Conservation (phyloP, 2,888 invertebrate genomes). For the Helleia helle region DNA sequence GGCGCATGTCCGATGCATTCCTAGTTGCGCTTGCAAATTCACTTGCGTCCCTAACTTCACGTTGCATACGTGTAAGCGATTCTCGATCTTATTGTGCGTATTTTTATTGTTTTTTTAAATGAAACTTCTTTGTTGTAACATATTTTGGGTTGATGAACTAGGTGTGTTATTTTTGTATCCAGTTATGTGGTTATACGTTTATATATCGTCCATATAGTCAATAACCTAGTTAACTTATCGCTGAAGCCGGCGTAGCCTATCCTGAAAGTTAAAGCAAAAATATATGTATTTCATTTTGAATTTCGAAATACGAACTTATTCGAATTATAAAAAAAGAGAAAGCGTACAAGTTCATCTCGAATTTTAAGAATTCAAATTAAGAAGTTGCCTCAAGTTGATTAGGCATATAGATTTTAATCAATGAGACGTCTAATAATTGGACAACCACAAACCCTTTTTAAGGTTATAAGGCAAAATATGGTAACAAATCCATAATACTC, state of each 20-base stretch:
- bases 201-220: not conserved
- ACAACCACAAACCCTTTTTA: too few relatives aligned
- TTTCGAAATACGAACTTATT: not conserved
- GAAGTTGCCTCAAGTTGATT: too few relatives aligned
- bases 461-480: too few relatives aligned
- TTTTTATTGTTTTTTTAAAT: conserved; percentile 26
- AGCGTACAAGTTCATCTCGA: too few relatives aligned
- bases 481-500: too few relatives aligned
- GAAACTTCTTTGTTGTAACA: conserved; percentile 29
- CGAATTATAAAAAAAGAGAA: too few relatives aligned
- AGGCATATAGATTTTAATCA: too few relatives aligned
- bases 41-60: conserved; percentile 37
- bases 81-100: conserved; percentile 17
- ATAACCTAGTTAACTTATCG: conserved; percentile 5
- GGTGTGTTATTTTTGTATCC: conserved; percentile 18
- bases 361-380: too few relatives aligned
- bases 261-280: too few relatives aligned
- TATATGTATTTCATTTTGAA: not conserved
- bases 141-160: conserved; percentile 52
- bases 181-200: not conserved
- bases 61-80: conserved; percentile 27
- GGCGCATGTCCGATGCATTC: conserved; percentile 47
- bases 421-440: too few relatives aligned
- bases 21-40: conserved; percentile 49
- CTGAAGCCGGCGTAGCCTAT: not conserved